Conservation (phyloP, 2,797 vertebrate species). For the Acanthiza pusilla region DNA sequence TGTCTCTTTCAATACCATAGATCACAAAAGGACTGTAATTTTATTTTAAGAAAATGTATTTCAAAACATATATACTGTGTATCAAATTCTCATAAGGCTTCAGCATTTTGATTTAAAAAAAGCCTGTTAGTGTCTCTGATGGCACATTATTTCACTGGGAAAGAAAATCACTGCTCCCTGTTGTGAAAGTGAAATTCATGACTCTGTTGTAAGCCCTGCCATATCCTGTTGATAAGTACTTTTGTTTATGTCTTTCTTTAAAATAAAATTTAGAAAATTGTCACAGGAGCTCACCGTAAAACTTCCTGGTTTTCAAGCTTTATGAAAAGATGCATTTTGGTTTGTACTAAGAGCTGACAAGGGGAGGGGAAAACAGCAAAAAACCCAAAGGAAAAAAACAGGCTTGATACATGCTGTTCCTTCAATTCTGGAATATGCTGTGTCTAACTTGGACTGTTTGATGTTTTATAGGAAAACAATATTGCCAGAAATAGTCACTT, state of each 20-base stretch:
- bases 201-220: not conserved
- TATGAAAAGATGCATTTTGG: not conserved
- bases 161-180: not conserved
- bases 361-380: not conserved
- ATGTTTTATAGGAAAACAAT: not conserved
- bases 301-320: not conserved
- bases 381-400: accelerated
- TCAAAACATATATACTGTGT: not conserved
- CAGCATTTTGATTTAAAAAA: not conserved
- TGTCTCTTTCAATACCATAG: not conserved
- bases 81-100: not conserved
- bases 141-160: not conserved
- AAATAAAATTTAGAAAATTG: not conserved
- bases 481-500: not conserved
- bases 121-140: not conserved
- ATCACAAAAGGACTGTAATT: not conserved
- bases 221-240: not conserved
- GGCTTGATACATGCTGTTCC: not conserved
- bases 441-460: not conserved
- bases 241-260: not conserved
- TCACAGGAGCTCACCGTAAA: not conserved
- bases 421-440: not conserved
- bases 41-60: not conserved
- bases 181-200: not conserved
- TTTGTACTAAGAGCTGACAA: not conserved